These are phyloP conservation scores for Leuciscus idus DNA, from an alignment of 2,113 vertebrate species.

Conservation along the genomic window DNA sequence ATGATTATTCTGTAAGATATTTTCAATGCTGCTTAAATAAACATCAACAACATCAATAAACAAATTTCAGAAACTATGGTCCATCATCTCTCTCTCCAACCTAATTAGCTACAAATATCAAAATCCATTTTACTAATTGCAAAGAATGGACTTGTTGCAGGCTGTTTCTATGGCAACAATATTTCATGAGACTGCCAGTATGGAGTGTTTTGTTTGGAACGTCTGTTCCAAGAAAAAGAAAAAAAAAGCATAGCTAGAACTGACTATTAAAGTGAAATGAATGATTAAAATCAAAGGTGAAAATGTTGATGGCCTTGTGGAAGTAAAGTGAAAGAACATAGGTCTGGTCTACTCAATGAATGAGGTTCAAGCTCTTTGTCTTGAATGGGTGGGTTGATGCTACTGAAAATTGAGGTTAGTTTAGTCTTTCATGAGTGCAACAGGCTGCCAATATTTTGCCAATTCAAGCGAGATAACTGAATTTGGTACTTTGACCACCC, in stretches of 20 bases:
- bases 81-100: not conserved
- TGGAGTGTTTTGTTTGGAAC: not conserved
- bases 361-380: not conserved
- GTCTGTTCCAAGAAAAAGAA: not conserved
- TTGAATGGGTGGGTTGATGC: not conserved
- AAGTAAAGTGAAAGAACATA: not conserved
- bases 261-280: not conserved
- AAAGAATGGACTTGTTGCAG: constrained; percentile 1
- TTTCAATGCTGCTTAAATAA: not conserved
- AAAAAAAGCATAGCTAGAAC: not conserved
- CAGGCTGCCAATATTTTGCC: not conserved
- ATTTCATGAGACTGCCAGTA: not conserved
- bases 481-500: too few relatives aligned
- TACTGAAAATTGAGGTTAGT: not conserved
- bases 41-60: not conserved
- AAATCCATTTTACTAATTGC: not conserved
- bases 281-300: not conserved
- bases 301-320: not conserved
- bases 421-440: not conserved
- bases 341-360: not conserved
- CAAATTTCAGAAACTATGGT: not conserved
- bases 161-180: constrained; percentile 30
- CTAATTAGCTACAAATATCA: constrained; percentile 2
- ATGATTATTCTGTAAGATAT: not conserved
- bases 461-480: too few relatives aligned